phyloP scores from a whole-genome alignment of 2,113 vertebrate genomes.

The Alaudala cheleensis region DNA sequence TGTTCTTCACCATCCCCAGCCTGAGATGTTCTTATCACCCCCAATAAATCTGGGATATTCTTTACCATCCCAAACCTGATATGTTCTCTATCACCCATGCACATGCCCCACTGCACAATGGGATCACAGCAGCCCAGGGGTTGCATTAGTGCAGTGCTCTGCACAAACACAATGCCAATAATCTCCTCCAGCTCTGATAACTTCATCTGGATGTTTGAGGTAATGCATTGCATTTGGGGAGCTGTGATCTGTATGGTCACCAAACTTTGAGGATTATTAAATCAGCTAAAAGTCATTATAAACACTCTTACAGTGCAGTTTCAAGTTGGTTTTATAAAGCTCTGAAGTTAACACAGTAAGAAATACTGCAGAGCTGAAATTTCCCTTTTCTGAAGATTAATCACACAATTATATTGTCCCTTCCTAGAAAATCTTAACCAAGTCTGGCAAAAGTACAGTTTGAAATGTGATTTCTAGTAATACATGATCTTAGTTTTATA shows the following conservation, averaged over 20 bases:
- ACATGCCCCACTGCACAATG: conserved; percentile 32
- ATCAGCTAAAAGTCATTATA: conserved; percentile 60
- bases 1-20: background rate
- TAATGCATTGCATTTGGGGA: conserved; percentile 21
- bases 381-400: conserved; percentile 58
- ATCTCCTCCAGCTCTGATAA: conserved; percentile 11
- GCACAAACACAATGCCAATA: conserved; percentile 42
- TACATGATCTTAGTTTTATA: conserved; percentile 4
- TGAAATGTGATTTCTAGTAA: conserved; percentile 47
- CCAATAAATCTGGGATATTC: background rate
- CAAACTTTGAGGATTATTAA: conserved; percentile 60
- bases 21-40: too few relatives aligned
- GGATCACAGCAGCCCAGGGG: conserved; percentile 42
- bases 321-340: conserved; percentile 56
- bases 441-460: conserved; percentile 37
- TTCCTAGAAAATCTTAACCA: conserved; percentile 51
- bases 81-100: background rate
- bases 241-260: conserved; percentile 26
- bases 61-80: background rate
- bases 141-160: conserved; percentile 14
- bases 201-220: conserved; percentile 56
- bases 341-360: conserved; percentile 33
- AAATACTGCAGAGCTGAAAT: conserved; percentile 48
- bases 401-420: conserved; percentile 37
- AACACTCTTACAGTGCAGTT: conserved; percentile 54